Base-by-base conservation (phyloP, 2,888 invertebrate species). In the Nycteola revayana region DNA sequence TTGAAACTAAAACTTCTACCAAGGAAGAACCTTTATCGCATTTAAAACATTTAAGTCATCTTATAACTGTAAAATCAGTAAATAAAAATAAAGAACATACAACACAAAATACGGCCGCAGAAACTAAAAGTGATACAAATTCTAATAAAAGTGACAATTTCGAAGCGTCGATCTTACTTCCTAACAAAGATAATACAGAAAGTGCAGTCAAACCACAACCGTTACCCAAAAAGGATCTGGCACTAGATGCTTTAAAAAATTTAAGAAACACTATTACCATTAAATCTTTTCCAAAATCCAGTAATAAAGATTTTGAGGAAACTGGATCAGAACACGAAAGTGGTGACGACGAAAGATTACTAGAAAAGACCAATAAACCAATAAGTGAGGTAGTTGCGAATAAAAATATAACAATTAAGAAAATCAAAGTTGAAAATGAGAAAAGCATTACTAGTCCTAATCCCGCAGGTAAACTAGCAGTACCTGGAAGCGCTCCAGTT, bases 51-150 rank as follows among this genome's bases (percentile, higher is more conserved):
- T 65, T 82, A 39, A 69, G 79, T 43, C 72, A 72, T 42, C 55
- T 76, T 8, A 66, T 76, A 28, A 78, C 78, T 29, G 61, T 85
- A 1, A 85, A 83, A 60, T 46, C 81, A 18, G 48, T 75, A 7
- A 56, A 28, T 41, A 51, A 66, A 34, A 49, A 39, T 25, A 61
- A 57, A 27, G 57, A 32, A 33, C 22, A 36, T 33, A 21, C 20
- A 14, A 14, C 5, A 29, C 26, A 14, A 36, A 28, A 28, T 23
- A 21, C 9, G 26, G 11, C 4, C 10, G 30, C 8, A 28, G 21
- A 21, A 3, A 5, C n/a, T 2, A 5, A 3, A n/a, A 21, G 3
- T 7, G 7, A 21, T 7, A 21, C 7, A 21, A 21, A 7, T 21
- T n/a, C 7, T 5, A 21, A n/a, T n/a, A 3, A 28, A 34, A 21